phyloP scores from a whole-genome alignment of 2,113 vertebrate species.

The Neotoma lepida region DNA sequence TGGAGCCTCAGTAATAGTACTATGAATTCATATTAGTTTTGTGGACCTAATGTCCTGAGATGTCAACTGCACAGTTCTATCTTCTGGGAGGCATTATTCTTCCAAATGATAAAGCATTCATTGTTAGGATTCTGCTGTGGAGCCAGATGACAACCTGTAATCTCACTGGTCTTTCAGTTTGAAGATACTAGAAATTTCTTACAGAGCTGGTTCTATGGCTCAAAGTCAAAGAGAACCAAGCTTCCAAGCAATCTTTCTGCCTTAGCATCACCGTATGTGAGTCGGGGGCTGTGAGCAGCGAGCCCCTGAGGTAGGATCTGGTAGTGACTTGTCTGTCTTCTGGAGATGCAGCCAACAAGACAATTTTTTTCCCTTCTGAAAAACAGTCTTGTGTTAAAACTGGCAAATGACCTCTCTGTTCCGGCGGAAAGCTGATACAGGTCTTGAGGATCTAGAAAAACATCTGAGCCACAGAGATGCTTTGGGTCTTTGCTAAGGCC shows the following conservation, averaged over 20 bases:
- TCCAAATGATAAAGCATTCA: slow-evolving; percentile 18
- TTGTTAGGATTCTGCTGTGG: slow-evolving; percentile 6
- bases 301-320: not conserved
- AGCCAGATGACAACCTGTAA: not conserved
- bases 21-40: slow-evolving; percentile 38
- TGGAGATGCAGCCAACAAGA: not conserved
- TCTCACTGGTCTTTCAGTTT: not conserved
- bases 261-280: not conserved
- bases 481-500: not conserved
- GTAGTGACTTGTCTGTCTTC: not conserved
- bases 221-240: not conserved
- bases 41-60: slow-evolving; percentile 32
- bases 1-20: not conserved
- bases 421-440: not conserved
- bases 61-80: not conserved
- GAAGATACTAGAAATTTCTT: slow-evolving; percentile 1
- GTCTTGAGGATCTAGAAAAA: not conserved
- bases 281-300: not conserved
- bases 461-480: not conserved
- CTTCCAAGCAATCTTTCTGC: not conserved
- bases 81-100: not conserved
- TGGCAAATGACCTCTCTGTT: not conserved
- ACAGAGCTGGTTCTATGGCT: not conserved
- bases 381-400: not conserved
- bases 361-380: not conserved